These are phyloP conservation scores for Propsilocerus akamusi DNA, from an alignment of 1,140 invertebrate genomes.

Conservation along the genomic window DNA sequence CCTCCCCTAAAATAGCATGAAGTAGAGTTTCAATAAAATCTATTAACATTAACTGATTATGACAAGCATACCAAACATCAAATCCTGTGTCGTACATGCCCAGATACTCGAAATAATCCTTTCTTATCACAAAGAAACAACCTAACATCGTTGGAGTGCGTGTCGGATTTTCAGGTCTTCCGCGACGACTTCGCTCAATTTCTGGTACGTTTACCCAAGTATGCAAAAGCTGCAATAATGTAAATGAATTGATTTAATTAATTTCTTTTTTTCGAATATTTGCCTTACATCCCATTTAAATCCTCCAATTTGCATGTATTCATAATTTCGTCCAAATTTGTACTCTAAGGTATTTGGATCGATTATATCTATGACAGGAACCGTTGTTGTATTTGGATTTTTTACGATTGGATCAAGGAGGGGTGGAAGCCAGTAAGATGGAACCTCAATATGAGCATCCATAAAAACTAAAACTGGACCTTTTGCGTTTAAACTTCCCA, in stretches of 20 bases:
- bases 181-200: neutral
- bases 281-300: constrained; percentile 1
- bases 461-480: constrained; percentile 70
- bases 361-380: neutral
- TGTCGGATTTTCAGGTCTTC: constrained; percentile 74
- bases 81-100: neutral
- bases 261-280: no score
- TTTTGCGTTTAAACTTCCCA: constrained; percentile 58
- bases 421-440: constrained; percentile 67
- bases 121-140: neutral
- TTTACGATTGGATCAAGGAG: constrained; percentile 52
- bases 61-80: constrained; percentile 73
- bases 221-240: no score
- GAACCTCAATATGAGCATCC: constrained; percentile 69
- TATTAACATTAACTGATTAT: constrained; percentile 22
- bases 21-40: neutral
- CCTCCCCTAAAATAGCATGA: constrained; percentile 50
- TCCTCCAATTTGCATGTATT: neutral
- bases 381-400: constrained; percentile 28
- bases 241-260: no score
- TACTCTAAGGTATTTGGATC: neutral
- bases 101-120: neutral
- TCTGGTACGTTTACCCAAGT: neutral
- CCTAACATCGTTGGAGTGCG: constrained; percentile 65
- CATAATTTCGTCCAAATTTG: neutral